A percentile compares a stretch with the other conserved stretches of the same genome.
phyloP scores from a whole-genome alignment of 2,888 invertebrate species.

The Lucinisca nassula region DNA sequence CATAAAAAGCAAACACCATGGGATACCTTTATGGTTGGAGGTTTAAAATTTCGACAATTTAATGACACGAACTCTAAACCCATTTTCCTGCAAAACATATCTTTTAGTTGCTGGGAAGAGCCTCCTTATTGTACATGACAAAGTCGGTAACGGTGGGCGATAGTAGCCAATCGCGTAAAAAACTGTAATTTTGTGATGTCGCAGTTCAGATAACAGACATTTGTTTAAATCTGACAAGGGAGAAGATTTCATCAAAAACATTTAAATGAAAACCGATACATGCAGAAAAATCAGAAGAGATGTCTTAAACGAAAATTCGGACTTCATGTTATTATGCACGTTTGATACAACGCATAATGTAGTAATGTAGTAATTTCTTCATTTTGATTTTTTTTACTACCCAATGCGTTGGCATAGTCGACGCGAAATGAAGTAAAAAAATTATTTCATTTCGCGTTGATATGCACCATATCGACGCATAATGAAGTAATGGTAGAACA shows the following conservation, averaged over 20 bases:
- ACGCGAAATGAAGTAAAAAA: no score
- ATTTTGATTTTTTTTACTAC: no score
- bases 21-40: neutral
- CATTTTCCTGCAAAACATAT: neutral
- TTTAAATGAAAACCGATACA: no score
- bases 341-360: no score
- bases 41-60: slow-evolving; percentile 7
- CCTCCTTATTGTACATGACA: neutral
- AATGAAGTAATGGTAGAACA: no score
- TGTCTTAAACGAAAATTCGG: no score
- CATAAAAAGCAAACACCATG: neutral
- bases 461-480: no score
- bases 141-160: neutral
- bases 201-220: neutral
- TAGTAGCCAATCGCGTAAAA: neutral
- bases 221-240: neutral
- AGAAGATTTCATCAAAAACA: neutral
- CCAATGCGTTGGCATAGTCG: no score
- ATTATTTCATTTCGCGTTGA: no score
- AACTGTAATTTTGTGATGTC: neutral
- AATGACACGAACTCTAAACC: slow-evolving; percentile 3
- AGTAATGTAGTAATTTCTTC: no score
- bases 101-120: neutral
- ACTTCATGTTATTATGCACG: no score
- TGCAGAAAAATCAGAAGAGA: no score